These are phyloP conservation scores for Dicycla oo DNA, from an alignment of 2,888 invertebrate species.

Conservation along the genomic window DNA sequence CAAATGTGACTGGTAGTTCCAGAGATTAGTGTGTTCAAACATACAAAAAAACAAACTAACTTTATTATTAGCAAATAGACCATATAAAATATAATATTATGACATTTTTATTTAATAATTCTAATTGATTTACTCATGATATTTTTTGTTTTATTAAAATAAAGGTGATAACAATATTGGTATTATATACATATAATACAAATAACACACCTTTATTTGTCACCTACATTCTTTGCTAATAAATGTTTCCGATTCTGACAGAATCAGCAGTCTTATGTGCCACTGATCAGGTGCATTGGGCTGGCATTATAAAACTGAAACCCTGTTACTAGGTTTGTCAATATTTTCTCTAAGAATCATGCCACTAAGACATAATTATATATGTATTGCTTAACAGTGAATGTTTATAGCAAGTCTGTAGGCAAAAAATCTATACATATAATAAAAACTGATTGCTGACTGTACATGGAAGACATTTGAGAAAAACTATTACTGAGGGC, in stretches of 20 bases:
- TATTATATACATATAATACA: too few relatives aligned
- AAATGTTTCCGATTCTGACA: neutral
- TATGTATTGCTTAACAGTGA: neutral
- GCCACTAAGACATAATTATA: neutral
- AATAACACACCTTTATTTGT: neutral
- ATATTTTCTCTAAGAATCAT: neutral
- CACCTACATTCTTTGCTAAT: neutral
- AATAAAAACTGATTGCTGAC: too few relatives aligned
- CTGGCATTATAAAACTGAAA: neutral
- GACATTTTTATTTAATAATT: neutral
- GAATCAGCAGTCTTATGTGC: neutral
- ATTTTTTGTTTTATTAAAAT: neutral
- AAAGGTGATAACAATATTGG: neutral
- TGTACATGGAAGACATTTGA: too few relatives aligned
- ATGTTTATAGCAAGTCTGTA: neutral
- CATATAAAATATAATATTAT: too few relatives aligned
- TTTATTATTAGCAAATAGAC: too few relatives aligned
- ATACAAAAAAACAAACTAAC: too few relatives aligned
- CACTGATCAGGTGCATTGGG: neutral
- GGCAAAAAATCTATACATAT: neutral
- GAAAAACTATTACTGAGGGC: too few relatives aligned
- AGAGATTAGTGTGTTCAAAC: too few relatives aligned
- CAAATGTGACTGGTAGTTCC: too few relatives aligned
- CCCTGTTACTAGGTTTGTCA: neutral
- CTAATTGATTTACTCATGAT: neutral